Percentiles rank a stretch among this genome's conserved stretches.
Conservation (phyloP, 2,888 invertebrate genomes). For the Caenorhabditis sp. region DNA sequence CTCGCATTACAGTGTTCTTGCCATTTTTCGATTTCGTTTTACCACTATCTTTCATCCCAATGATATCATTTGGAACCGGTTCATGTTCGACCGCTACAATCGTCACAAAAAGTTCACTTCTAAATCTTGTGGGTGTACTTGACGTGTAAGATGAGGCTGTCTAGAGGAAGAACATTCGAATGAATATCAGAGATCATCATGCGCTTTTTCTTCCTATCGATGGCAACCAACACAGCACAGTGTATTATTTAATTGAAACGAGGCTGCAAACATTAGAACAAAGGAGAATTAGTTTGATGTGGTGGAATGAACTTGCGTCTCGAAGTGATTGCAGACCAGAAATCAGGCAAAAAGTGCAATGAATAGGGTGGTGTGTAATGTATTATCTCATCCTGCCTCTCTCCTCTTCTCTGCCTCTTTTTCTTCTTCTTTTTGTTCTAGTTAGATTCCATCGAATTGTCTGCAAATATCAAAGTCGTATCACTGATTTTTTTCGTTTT, state of each 20-base stretch:
- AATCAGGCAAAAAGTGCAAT: constrained; percentile 31
- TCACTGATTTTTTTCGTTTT: background rate
- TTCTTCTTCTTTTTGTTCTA: background rate
- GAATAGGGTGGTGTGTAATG: constrained; percentile 1
- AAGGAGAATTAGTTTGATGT: constrained; percentile 14
- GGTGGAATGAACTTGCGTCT: constrained; percentile 5
- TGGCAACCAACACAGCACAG: background rate
- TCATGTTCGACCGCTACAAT: constrained; percentile 31
- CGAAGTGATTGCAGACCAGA: constrained; percentile 18
- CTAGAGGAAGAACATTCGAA: background rate
- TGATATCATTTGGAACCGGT: constrained; percentile 15
- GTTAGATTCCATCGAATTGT: too few species aligned
- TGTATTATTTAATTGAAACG: background rate
- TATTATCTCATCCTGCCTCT: constrained; percentile 19
- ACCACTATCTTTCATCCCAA: background rate
- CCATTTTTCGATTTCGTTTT: background rate
- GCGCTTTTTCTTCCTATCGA: background rate
- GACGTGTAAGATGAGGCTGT: constrained; percentile 20
- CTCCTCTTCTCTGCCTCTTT: background rate
- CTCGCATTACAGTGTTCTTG: background rate
- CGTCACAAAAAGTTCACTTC: too few species aligned
- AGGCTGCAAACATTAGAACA: background rate
- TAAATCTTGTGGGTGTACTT: constrained; percentile 1
- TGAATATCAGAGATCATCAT: too few species aligned
- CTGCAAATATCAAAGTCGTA: too few species aligned